Evolutionary conservation across 64 coral and sea anemone species (phyloP).

Genomic region (Astreopora myriophthalma): DNA sequence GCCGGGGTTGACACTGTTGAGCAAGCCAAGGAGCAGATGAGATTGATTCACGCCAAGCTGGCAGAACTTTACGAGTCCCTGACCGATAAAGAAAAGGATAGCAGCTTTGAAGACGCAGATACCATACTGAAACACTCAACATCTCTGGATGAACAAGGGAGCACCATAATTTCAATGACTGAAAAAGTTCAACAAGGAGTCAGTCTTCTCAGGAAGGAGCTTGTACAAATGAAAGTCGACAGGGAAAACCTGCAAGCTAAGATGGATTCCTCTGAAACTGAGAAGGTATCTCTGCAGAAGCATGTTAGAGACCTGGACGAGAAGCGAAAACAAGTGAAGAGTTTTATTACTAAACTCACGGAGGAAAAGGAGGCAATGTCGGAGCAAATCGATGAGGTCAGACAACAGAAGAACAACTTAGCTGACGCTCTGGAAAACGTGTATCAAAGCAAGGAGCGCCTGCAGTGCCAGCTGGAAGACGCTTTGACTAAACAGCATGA

Average conservation of each 20-base stretch:
- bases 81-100: conserved; percentile 37
- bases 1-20: background rate
- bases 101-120: background rate
- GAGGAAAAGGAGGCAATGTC: conserved; percentile 87
- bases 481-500: conserved; percentile 86
- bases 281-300: conserved; percentile 75
- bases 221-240: conserved; percentile 26
- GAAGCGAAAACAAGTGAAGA: conserved; percentile 87
- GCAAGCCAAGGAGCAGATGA: conserved; percentile 43
- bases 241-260: conserved; percentile 2
- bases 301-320: conserved; percentile 88
- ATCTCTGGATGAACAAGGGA: conserved; percentile 37
- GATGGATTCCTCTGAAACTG: conserved; percentile 49
- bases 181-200: conserved; percentile 51
- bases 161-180: background rate
- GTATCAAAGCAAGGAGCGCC: conserved; percentile 90
- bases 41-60: conserved; percentile 30
- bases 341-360: conserved; percentile 86
- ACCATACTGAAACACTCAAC: background rate
- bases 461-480: conserved; percentile 69
- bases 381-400: conserved; percentile 90
- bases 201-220: conserved; percentile 37
- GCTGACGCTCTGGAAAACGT: conserved; percentile 95
- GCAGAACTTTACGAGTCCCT: conserved; percentile 37
- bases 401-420: conserved; percentile 90